Conservation (phyloP, 2,797 vertebrate species). For the Galaxias olidus region DNA sequence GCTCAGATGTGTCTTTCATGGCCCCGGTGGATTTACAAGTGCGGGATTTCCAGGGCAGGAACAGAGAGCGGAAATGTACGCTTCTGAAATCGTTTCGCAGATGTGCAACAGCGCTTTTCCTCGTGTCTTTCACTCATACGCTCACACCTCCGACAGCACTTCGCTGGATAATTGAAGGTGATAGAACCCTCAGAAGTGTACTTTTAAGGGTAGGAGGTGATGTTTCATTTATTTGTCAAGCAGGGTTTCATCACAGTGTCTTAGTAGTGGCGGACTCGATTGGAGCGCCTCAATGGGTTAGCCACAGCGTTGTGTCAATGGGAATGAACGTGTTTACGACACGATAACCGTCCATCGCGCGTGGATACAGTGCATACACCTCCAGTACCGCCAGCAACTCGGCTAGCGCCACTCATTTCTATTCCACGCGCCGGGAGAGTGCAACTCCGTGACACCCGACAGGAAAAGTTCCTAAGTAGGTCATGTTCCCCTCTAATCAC, state of each 20-base stretch:
- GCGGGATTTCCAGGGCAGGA: conserved; percentile 45
- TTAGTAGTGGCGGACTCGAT: conserved; percentile 46
- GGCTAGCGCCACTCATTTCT: conserved; percentile 36
- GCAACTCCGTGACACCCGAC: conserved; percentile 51
- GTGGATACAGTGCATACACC: conserved; percentile 44
- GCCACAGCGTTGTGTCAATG: conserved; percentile 43
- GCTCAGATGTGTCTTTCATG: conserved; percentile 69
- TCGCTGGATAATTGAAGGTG: conserved; percentile 52
- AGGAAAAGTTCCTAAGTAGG: conserved; percentile 76
- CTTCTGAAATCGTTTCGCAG: conserved; percentile 37
- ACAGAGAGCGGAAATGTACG: conserved; percentile 28
- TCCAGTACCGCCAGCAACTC: conserved; percentile 53
- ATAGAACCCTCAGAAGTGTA: conserved; percentile 44
- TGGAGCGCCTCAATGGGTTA: conserved; percentile 31
- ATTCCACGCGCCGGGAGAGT: conserved; percentile 16
- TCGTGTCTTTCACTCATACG: conserved; percentile 12
- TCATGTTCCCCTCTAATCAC: conserved; percentile 80
- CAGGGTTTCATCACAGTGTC: conserved; percentile 49
- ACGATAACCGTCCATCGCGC: conserved; percentile 45
- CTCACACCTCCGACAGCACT: conserved; percentile 54
- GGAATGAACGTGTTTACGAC: conserved; percentile 47
- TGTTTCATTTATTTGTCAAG: conserved; percentile 63
- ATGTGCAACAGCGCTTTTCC: conserved; percentile 40
- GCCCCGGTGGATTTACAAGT: conserved; percentile 61
- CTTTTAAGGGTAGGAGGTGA: conserved; percentile 45